These are phyloP conservation scores for Trileptium ribeirensis DNA, from an alignment of 2,888 invertebrate species.

Conservation along the genomic window DNA sequence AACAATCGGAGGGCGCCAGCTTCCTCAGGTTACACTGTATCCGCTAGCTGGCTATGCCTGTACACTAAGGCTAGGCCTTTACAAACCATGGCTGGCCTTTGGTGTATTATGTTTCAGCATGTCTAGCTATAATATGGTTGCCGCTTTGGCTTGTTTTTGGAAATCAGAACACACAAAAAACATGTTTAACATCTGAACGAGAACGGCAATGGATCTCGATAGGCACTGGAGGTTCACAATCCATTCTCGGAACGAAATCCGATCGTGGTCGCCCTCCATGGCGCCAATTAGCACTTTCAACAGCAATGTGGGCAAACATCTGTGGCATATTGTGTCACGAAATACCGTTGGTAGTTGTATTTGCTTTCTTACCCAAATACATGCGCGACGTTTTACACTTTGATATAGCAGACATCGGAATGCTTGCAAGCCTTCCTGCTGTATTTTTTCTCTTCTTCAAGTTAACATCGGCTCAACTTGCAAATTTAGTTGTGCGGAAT, in stretches of 20 bases:
- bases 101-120: conserved; percentile 15
- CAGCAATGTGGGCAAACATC: conserved; percentile 10
- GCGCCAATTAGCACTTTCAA: neutral
- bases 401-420: neutral
- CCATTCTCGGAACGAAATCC: neutral
- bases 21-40: conserved; percentile 7
- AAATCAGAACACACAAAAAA: neutral
- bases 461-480: conserved; percentile 7
- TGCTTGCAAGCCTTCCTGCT: conserved; percentile 8
- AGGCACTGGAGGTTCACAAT: neutral
- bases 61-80: neutral
- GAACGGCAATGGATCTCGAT: neutral
- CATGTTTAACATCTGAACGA: too few species aligned
- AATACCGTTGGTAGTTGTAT: conserved; percentile 18
- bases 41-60: conserved; percentile 17
- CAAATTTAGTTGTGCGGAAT: neutral
- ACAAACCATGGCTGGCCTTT: conserved; percentile 16
- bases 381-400: conserved; percentile 19
- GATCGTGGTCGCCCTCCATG: conserved; percentile 14
- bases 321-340: conserved; percentile 21
- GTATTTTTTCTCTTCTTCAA: conserved; percentile 14
- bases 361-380: conserved; percentile 20
- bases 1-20: conserved; percentile 21
- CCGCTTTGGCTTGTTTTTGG: conserved; percentile 11
- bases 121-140: neutral